Evolutionary conservation across 2,113 vertebrate genomes (phyloP).

Genomic region (Uropsilus gracilis): DNA sequence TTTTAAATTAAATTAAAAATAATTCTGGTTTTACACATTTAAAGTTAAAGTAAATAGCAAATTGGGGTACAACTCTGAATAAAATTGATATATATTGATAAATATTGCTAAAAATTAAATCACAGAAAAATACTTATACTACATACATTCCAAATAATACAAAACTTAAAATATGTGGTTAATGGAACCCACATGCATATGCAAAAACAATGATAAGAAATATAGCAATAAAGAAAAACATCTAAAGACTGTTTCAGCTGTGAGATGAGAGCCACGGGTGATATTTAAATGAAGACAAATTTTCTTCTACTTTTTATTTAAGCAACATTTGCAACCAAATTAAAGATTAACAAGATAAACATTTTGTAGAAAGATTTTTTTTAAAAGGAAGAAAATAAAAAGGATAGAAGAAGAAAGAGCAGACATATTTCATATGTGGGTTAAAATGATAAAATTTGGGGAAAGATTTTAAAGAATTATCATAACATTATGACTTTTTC

Average conservation of each 20-base stretch:
- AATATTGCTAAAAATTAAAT: too few species aligned
- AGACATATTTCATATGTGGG: not conserved
- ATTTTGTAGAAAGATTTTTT: not conserved
- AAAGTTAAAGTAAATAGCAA: not conserved
- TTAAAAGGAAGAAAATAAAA: not conserved
- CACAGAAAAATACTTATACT: not conserved
- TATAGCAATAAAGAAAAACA: not conserved
- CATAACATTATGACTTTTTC: not conserved
- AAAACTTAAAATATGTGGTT: not conserved
- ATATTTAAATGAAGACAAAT: not conserved
- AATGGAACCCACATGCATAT: not conserved
- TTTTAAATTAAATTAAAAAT: too few species aligned
- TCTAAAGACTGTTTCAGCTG: not conserved
- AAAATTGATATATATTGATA: too few species aligned
- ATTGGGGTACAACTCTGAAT: not conserved
- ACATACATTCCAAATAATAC: not conserved
- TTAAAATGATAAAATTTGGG: not conserved
- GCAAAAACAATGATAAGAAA: not conserved
- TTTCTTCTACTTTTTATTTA: not conserved
- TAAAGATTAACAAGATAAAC: not conserved
- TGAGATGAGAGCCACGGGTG: not conserved
- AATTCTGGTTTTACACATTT: too few species aligned
- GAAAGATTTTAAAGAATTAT: not conserved
- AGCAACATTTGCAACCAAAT: not conserved
- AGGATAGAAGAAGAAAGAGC: not conserved